Percentiles rank a stretch among this genome's conserved stretches.
Conservation (phyloP, 2,797 vertebrate species). For the Ctenopoma kingsleyae region DNA sequence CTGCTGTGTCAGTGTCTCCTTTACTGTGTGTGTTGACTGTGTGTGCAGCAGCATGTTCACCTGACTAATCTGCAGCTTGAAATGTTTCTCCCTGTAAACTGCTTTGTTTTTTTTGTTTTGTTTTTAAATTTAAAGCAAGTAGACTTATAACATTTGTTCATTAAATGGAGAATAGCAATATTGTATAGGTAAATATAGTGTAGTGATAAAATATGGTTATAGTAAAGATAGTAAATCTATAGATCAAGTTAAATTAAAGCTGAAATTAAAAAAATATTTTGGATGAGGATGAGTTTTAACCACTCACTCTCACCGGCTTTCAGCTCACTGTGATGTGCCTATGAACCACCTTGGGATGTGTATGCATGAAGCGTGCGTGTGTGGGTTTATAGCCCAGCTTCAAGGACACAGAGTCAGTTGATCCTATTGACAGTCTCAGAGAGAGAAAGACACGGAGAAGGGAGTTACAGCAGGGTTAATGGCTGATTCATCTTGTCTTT, state of each 20-base stretch:
- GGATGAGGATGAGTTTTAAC: constrained; percentile 20
- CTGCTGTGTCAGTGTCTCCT: too few species aligned
- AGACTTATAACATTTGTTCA: too few species aligned
- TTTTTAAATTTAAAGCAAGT: too few species aligned
- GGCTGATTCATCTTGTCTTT: constrained; percentile 60
- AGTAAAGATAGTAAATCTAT: too few species aligned
- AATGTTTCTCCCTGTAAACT: too few species aligned
- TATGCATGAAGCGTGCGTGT: neutral
- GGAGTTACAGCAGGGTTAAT: constrained; percentile 53
- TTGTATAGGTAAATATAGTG: too few species aligned
- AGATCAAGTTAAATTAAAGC: neutral
- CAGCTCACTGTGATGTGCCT: constrained; percentile 9
- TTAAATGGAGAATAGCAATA: too few species aligned
- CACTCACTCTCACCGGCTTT: neutral
- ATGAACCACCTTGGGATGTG: constrained; percentile 3
- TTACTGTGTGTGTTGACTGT: too few species aligned
- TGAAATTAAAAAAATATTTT: constrained; percentile 4
- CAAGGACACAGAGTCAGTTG: constrained; percentile 45
- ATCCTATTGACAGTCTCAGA: constrained; percentile 43
- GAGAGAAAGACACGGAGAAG: constrained; percentile 24
- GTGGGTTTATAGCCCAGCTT: constrained; percentile 32
- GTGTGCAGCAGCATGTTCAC: too few species aligned
- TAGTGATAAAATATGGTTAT: too few species aligned
- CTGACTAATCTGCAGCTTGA: too few species aligned
- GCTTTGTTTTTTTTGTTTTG: too few species aligned